Conservation (phyloP, 37 sponge, comb jelly and placozoan genomes). For the Halisarca cf. caerulea region DNA sequence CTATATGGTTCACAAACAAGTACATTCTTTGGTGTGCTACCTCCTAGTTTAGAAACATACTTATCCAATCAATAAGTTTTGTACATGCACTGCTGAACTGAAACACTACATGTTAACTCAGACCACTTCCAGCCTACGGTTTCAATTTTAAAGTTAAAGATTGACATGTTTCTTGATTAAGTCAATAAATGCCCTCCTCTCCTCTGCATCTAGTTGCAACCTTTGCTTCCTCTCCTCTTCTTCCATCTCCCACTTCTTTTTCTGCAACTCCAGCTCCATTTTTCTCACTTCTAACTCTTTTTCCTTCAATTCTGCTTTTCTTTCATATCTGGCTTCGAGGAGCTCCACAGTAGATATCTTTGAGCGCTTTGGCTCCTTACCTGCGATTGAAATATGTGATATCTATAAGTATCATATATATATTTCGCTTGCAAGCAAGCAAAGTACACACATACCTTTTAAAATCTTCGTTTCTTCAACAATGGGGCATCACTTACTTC, state of each 20-base stretch:
- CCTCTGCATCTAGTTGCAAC: background rate
- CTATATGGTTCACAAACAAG: conserved; percentile 17
- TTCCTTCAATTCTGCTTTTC: background rate
- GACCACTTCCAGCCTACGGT: no score
- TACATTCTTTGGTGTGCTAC: conserved; percentile 13
- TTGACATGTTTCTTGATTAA: background rate
- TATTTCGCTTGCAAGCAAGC: no score
- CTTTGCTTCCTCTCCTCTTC: conserved; percentile 2
- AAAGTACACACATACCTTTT: no score
- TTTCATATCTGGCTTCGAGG: background rate
- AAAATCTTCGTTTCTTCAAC: background rate
- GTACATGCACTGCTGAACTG: background rate
- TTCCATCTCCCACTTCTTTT: background rate
- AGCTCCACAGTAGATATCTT: background rate
- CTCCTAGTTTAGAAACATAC: background rate
- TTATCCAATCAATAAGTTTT: background rate
- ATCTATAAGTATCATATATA: no score
- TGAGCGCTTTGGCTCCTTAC: no score
- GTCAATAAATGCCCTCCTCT: background rate
- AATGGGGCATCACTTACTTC: background rate
- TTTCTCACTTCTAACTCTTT: background rate
- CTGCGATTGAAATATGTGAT: no score
- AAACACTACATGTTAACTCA: no score
- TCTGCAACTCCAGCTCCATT: background rate
- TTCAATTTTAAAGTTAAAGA: no score